Evolutionary conservation across 92 coral and sea anemone species (phyloP).

Genomic region (Pocillopora meandrina): DNA sequence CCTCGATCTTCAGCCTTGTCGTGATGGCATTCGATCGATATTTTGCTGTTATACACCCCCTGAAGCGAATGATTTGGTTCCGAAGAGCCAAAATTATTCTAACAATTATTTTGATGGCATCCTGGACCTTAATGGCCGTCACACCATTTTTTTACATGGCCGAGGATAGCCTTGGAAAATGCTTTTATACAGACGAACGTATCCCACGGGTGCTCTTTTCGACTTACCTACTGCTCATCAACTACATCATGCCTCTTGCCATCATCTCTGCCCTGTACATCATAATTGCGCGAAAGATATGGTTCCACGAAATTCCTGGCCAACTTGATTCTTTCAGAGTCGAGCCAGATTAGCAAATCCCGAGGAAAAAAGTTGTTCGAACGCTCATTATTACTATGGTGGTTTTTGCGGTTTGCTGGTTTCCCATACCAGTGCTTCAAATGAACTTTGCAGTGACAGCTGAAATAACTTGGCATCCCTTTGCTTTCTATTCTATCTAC

Average conservation of each 20-base stretch:
- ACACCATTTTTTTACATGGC: background rate
- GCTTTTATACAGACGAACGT: background rate
- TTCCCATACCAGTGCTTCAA: background rate
- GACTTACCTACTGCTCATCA: background rate
- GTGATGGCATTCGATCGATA: background rate
- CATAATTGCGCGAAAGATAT: background rate
- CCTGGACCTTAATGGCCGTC: background rate
- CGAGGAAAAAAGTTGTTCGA: constrained; percentile 4
- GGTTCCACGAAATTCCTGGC: background rate
- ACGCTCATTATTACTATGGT: background rate
- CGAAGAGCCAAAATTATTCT: background rate
- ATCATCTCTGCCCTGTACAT: background rate
- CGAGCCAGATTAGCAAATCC: background rate
- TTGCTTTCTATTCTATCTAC: background rate
- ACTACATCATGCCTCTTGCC: background rate
- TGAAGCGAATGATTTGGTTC: background rate
- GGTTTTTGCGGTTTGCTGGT: background rate
- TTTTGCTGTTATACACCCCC: background rate
- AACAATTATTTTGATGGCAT: background rate
- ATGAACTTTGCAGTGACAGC: background rate
- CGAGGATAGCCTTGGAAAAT: background rate
- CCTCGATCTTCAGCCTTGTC: background rate
- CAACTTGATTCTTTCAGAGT: background rate
- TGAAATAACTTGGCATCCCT: too few relatives aligned
- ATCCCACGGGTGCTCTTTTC: background rate